phyloP scores from a whole-genome alignment of 2,797 vertebrate species.

The Siniperca undulata region DNA sequence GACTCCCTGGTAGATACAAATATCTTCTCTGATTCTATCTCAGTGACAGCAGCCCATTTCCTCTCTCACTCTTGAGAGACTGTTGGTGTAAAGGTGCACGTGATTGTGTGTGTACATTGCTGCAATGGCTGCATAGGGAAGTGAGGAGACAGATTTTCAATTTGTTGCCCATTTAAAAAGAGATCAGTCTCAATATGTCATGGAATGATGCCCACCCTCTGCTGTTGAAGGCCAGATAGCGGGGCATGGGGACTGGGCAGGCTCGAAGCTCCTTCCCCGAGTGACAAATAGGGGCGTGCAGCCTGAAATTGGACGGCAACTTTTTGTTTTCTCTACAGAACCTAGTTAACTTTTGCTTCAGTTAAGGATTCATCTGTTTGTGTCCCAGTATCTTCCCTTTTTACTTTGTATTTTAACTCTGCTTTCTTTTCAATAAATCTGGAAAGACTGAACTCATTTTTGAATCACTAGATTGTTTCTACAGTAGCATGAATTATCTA shows the following conservation, averaged over 20 bases:
- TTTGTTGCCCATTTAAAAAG: conserved; percentile 86
- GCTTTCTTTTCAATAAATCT: conserved; percentile 46
- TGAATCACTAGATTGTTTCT: conserved; percentile 49
- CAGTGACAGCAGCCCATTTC: conserved; percentile 49
- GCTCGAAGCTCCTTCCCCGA: conserved; percentile 36
- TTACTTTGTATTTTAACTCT: conserved; percentile 23
- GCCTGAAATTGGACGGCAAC: conserved; percentile 62
- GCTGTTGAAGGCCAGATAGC: conserved; percentile 60
- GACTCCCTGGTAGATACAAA: conserved; percentile 54
- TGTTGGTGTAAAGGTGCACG: conserved; percentile 23
- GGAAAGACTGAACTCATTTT: conserved; percentile 53
- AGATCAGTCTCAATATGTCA: conserved; percentile 85
- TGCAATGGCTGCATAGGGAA: conserved; percentile 54
- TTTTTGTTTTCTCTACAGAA: conserved; percentile 56
- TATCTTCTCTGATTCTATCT: conserved; percentile 49
- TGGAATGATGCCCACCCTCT: conserved; percentile 66
- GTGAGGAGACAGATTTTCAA: conserved; percentile 80
- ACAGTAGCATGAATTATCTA: conserved; percentile 77
- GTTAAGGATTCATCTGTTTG: conserved; percentile 49
- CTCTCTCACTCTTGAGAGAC: conserved; percentile 11
- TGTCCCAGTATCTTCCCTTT: conserved; percentile 33
- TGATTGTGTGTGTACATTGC: conserved; percentile 52
- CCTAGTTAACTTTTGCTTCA: conserved; percentile 61
- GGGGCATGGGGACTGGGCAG: conserved; percentile 27
- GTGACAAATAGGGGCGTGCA: conserved; percentile 35